Base-by-base conservation (phyloP, 37 sponge, comb jelly and placozoan species). In the Corticium candelabrum region DNA sequence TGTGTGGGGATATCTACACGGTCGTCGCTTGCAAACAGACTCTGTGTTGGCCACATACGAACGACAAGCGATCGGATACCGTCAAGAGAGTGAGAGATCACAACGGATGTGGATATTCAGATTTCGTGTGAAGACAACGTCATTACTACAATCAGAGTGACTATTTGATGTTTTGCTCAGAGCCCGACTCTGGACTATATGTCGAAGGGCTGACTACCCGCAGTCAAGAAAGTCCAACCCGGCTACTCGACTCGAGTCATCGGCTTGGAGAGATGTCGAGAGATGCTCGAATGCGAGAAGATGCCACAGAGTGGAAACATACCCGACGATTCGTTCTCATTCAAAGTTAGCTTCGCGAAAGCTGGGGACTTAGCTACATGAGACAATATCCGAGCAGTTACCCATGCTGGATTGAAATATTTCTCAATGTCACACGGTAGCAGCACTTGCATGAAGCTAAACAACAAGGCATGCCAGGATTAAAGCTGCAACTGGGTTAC, bases 351-450 rank as follows among this genome's bases (percentile, higher is more conserved):
- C 36, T 70, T 70, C 21, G 73, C 31, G 29, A 70, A 70, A 32
- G 73, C 73, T 70, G 73, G 73, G 73, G 73, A 4, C 73, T 32
- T 7, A 5, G 35, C 31, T 70, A 70, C 31, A 4, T 7, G 29
- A 7, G 73, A 70, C 7, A 29, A 32, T 5, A 70, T 4, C 5
- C 21, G 35, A 70, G 29, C 7, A 34, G 35, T 29, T 29, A 4
- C 21, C 73, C 73, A 32, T 70, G 73, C 31, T 70, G 73, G 73
- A 29, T 70, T 34, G 73, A 70, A 70, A 32, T 70, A 4, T 29
- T 15, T 70, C 36, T 70, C 31, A 50, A 50, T 50, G 62, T 50
- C 15, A 11, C 11, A 50, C 62, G 62, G 21, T 50, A n/a, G n/a
- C n/a, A n/a, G n/a, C n/a, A n/a, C n/a, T n/a, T n/a, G n/a, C n/a